phyloP scores from a whole-genome alignment of 2,888 invertebrate genomes.

The Subacronicta megacephala region DNA sequence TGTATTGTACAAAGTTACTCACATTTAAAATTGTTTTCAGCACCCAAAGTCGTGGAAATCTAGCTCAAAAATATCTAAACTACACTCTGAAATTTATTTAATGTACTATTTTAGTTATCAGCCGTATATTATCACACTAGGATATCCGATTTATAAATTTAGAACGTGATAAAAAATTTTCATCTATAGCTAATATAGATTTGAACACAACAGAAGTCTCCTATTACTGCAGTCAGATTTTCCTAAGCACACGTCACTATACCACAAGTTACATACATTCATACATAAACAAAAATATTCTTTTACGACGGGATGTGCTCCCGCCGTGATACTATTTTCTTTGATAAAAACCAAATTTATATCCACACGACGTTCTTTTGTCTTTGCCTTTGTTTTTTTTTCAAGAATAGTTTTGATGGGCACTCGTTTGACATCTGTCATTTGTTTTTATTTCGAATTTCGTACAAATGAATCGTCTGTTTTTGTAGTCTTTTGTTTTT shows the following conservation, averaged over 20 bases:
- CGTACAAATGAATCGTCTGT: constrained; percentile 3
- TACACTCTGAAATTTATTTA: no score
- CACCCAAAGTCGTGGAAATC: no score
- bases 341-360: constrained; percentile 49
- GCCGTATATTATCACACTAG: no score
- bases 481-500: not conserved
- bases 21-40: no score
- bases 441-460: constrained; percentile 33
- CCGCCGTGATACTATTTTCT: constrained; percentile 23
- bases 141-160: no score
- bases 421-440: constrained; percentile 20
- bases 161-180: no score
- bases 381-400: constrained; percentile 39
- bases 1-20: no score
- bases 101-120: no score
- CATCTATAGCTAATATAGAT: no score
- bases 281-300: constrained; percentile 13
- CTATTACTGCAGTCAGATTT: constrained; percentile 25
- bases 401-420: constrained; percentile 32
- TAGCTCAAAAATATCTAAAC: no score
- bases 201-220: constrained; percentile 8
- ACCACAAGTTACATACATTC: constrained; percentile 20
- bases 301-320: constrained; percentile 50
- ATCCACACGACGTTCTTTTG: constrained; percentile 36
- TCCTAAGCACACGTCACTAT: constrained; percentile 20